Evolutionary conservation across 2,797 vertebrate genomes (phyloP), one percentile per base, ranked within the genome.

Genomic region (Atherinosoma microstoma): DNA sequence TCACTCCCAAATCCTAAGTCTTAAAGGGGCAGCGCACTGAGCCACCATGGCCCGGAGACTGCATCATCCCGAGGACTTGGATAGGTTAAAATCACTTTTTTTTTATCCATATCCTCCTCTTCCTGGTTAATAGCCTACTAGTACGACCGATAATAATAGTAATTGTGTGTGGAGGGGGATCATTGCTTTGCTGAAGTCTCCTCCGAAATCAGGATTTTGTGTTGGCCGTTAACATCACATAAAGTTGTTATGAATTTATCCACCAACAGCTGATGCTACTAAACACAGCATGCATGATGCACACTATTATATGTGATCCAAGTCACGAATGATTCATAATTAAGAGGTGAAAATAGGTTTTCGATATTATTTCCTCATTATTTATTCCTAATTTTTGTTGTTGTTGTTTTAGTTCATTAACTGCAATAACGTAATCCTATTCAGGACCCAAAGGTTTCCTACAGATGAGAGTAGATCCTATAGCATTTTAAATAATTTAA

Each of bases 1-100:
- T 96, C 94, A 94, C 94, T 95, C 94, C 94, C 93, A 94, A 94
- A 95, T 94, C 94, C 91, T 92, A 89, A 93, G 15, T 80, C 94
- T 96, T 96, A 96, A 96, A 96, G 95, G 93, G 92, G 16, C 91
- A 84, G 92, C 20, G 75, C 62, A 3, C 72, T 0, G 38, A 76
- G 24, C 9, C 62, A 4, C 10, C 15, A 53, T 9, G 27, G 27
- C 13, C 47, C 5, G 4, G 40, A 63, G 40, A 53, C 40, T 7
- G 58, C 32, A 40, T 6, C 57, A 35, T 53, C 9, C 47, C 15
- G 35, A 27, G 49, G 8, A 2, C 7, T 16, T 13, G 4, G 15
- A 16, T 15, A 13, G 15, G 53, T 57, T 29, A 2, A 34, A 36
- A 1, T 24, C 0, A 27, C 11, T 6, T 6, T 34, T 58, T 20